Evolutionary conservation across 2,888 invertebrate genomes (phyloP).

Genomic region (Trimorus sp.): DNA sequence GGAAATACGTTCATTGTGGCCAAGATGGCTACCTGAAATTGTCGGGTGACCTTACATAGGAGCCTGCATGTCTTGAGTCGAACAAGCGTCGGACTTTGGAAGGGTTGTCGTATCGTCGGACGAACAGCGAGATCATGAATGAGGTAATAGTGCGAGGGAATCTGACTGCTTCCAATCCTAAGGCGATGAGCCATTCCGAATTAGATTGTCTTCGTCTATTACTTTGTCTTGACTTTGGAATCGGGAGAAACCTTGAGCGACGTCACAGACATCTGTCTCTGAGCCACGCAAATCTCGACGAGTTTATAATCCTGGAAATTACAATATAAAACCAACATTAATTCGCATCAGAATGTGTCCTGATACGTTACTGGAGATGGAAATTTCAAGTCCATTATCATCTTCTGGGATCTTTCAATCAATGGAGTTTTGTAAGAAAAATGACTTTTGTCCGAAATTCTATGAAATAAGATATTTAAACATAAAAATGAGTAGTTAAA

Average conservation of each 20-base stretch:
- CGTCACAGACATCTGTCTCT: slow-evolving; percentile 40
- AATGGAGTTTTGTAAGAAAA: too few species aligned
- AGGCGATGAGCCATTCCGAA: slow-evolving; percentile 80
- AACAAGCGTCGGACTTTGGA: slow-evolving; percentile 60
- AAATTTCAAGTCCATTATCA: too few species aligned
- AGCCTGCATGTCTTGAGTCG: slow-evolving; percentile 62
- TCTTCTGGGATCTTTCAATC: too few species aligned
- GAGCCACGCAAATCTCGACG: background rate
- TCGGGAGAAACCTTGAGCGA: slow-evolving; percentile 28
- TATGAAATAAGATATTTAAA: too few species aligned
- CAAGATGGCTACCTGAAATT: slow-evolving; percentile 81
- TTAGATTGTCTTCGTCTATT: slow-evolving; percentile 73
- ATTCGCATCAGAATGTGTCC: too few species aligned
- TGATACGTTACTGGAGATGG: too few species aligned
- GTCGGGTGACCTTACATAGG: slow-evolving; percentile 80
- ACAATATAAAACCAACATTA: too few species aligned
- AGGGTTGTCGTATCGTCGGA: slow-evolving; percentile 66
- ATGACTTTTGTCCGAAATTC: too few species aligned
- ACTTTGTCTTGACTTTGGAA: slow-evolving; percentile 53
- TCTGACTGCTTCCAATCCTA: slow-evolving; percentile 70
- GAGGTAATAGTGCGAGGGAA: slow-evolving; percentile 76
- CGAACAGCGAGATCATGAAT: slow-evolving; percentile 75
- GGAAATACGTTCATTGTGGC: slow-evolving; percentile 68
- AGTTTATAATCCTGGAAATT: background rate
- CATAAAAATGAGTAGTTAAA: too few species aligned